Base-by-base conservation (phyloP, 2,888 invertebrate genomes). In the Teinopalpus imperialis region DNA sequence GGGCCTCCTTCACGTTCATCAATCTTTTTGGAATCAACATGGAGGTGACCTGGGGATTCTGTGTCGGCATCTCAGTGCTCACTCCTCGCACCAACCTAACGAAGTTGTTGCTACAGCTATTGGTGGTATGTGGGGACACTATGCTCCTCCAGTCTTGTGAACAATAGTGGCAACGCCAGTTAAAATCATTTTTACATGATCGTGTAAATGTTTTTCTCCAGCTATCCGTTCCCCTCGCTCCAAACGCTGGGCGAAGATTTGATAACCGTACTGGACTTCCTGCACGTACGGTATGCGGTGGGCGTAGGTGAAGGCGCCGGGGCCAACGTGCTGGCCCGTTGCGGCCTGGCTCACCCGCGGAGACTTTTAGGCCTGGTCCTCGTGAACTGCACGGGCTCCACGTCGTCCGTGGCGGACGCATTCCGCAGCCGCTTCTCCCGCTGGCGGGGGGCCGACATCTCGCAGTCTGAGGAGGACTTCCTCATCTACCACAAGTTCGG, bases 401-500 rank as follows among this genome's bases (percentile, higher is more conserved):
- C 96, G 3, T 95, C 95, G 1, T 94, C 95, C 2, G 95, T 97
- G 46, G 90, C 96, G 66, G 96, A 97, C 69, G 94, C 94, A 56
- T 94, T 97, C 78, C 94, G 94, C 74, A 94, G 93, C 67, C 93
- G 96, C 91, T 93, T 96, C 71, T 94, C 96, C 52, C 92, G 94
- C 63, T 95, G 96, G 95, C 94, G 93, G 65, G 92, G 95, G 46
- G 92, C 94, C 18, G 94, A 93, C 69, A 95, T 97, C 81, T 94
- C 95, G 47, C 95, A 95, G 56, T 94, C 95, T 1, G 95, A 96
- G 49, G 96, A 96, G 82, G 94, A 95, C 64, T 97, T 96, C 78
- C 90, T 97, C 55, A 92, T 96, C 63, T 94, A 95, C 73, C 97
- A 97, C 80, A 95, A 96, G 90, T 97, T 97, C 80, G 97, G 97